A percentile compares a stretch with the other conserved stretches of the same genome.
Conservation (phyloP, 2,113 vertebrate species). For the Pitta sordida region DNA sequence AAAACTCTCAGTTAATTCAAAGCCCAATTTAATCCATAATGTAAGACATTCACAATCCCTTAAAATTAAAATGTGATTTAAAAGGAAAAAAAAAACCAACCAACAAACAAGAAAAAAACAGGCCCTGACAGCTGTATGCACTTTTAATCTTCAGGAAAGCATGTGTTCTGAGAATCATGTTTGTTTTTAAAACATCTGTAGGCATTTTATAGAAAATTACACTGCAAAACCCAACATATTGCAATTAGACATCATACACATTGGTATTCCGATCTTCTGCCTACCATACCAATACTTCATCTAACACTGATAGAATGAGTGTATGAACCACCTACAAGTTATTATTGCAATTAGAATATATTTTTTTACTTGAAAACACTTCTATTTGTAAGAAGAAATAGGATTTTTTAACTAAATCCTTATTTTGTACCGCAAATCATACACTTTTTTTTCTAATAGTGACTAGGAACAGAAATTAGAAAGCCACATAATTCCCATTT, state of each 20-base stretch:
- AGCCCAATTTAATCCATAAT: not conserved
- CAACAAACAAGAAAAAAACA: not conserved
- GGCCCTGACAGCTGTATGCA: not conserved
- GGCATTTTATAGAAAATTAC: conserved; percentile 16
- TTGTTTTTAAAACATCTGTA: conserved; percentile 52
- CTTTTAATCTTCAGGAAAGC: conserved; percentile 10
- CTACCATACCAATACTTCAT: not conserved
- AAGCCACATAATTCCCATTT: not conserved
- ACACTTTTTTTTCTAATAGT: not conserved
- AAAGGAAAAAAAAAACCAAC: not conserved
- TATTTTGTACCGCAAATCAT: not conserved
- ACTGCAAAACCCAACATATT: not conserved
- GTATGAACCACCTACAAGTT: not conserved
- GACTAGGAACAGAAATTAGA: not conserved
- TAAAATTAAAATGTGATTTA: not conserved
- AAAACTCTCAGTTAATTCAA: not conserved
- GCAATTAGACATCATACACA: not conserved
- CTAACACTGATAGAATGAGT: not conserved
- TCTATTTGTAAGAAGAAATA: not conserved
- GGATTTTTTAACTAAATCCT: not conserved
- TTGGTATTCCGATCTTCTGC: not conserved
- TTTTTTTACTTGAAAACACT: not conserved
- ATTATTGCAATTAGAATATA: not conserved
- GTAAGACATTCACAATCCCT: not conserved
- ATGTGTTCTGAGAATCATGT: not conserved